These are phyloP conservation scores for Latrodectus geometricus DNA, from an alignment of 1,140 invertebrate genomes.

Conservation along the genomic window DNA sequence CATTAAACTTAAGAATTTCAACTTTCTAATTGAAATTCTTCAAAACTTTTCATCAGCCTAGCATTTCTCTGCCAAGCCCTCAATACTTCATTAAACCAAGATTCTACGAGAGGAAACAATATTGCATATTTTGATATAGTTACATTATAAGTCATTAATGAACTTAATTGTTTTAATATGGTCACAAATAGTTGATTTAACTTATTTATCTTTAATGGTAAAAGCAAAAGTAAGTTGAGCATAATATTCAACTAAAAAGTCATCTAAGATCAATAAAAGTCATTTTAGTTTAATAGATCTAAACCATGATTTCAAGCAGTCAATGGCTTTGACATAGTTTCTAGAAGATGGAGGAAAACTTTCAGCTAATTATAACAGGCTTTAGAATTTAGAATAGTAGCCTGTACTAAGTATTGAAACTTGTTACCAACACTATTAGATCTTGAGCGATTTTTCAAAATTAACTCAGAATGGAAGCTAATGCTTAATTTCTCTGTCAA, in stretches of 20 bases:
- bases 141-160: too few relatives aligned
- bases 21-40: background rate
- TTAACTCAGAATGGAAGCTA: too few relatives aligned
- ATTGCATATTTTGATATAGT: too few relatives aligned
- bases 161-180: slow-evolving; percentile 65
- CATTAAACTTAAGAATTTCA: too few relatives aligned
- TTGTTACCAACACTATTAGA: background rate
- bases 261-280: slow-evolving; percentile 57
- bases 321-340: slow-evolving; percentile 62
- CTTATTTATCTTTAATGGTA: background rate
- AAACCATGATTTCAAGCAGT: slow-evolving; percentile 44
- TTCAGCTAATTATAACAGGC: slow-evolving; percentile 50
- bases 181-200: slow-evolving; percentile 45
- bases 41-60: background rate
- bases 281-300: too few relatives aligned
- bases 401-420: slow-evolving; percentile 18
- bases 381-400: background rate
- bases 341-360: slow-evolving; percentile 44
- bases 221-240: background rate
- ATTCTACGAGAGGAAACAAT: slow-evolving; percentile 66
- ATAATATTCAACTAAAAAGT: slow-evolving; percentile 60
- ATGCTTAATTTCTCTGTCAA: too few relatives aligned
- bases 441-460: too few relatives aligned
- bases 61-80: background rate
- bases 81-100: slow-evolving; percentile 1